These are phyloP conservation scores for Archips xylosteana DNA, from an alignment of 2,888 invertebrate genomes.

Conservation along the genomic window DNA sequence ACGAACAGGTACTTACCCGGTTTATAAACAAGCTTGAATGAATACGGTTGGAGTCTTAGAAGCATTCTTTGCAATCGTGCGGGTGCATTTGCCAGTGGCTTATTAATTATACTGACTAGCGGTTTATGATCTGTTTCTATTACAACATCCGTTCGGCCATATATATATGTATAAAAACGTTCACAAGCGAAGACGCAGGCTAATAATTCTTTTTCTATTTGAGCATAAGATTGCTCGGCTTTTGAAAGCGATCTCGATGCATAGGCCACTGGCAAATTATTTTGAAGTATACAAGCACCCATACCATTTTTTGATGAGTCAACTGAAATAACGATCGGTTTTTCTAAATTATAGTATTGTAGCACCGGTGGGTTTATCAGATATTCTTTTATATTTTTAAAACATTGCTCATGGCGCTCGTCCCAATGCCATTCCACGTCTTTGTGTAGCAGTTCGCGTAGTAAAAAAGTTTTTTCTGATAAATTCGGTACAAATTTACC, in stretches of 20 bases:
- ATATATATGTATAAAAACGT: constrained; percentile 29
- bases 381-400: constrained; percentile 31
- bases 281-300: constrained; percentile 45
- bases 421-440: constrained; percentile 42
- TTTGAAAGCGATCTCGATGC: constrained; percentile 2
- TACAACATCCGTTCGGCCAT: constrained; percentile 12
- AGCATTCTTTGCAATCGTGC: constrained; percentile 43
- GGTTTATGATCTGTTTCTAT: constrained; percentile 40
- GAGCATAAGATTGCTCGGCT: constrained; percentile 2
- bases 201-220: constrained; percentile 10
- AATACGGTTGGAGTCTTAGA: constrained; percentile 44
- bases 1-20: constrained; percentile 43
- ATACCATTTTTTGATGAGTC: constrained; percentile 44
- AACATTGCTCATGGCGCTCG: constrained; percentile 29
- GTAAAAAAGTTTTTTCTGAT: constrained; percentile 33
- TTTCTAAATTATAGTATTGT: constrained; percentile 41
- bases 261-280: constrained; percentile 22
- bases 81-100: constrained; percentile 42
- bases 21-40: constrained; percentile 42
- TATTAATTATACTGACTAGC: constrained; percentile 42
- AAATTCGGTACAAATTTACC: constrained; percentile 42
- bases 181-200: constrained; percentile 29
- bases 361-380: constrained; percentile 33
- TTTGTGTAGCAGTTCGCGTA: constrained; percentile 42
- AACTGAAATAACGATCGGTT: constrained; percentile 41